Base-by-base conservation (phyloP, 2,888 invertebrate genomes). In the Platerodrilus igneus region DNA sequence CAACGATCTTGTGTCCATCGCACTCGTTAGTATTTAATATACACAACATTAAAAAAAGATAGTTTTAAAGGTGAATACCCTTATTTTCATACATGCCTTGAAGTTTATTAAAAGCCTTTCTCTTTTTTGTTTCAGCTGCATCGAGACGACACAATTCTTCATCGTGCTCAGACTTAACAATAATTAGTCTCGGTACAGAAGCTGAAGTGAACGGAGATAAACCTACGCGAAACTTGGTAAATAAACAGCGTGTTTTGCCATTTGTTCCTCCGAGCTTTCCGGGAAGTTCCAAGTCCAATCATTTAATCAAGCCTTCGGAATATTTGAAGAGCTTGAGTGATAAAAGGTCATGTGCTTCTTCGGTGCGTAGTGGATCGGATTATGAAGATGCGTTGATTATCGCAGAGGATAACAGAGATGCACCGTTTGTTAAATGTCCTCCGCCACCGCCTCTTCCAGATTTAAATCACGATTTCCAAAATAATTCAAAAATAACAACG, bases 221-320 rank as follows among this genome's bases (percentile, higher is more conserved):
- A 57, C 71, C 72, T 58, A 60, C 55, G 10, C 63, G 58, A 15
- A 81, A 83, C 74, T 76, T 86, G 71, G 83, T 86, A 61, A 86
- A 86, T 73, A 87, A 85, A 70, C 89, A 89, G 68, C 77, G 88
- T 64, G 88, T 81, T 53, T 73, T 90, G 53, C 88, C 92, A 50
- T 92, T 93, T 74, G 83, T 93, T 62, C 92, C 91, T 44, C 92
- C 93, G 41, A 86, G 87, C 69, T 93, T 93, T 72, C 85, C 86
- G 37, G 71, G 73, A 40, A 60, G 64, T 14, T 73, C 75, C 48
- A 78, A 81, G 67, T 79, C 86, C 43, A 85, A 90, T 69, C 81
- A 85, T 44, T 78, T 93, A 52, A 89, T 93, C 65, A 92, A 92
- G 63, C 93, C 92, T 37, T 91, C 90, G 47, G 92, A 93, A 71